Conservation (phyloP, 2,888 invertebrate species). For the Tholera decimalis region DNA sequence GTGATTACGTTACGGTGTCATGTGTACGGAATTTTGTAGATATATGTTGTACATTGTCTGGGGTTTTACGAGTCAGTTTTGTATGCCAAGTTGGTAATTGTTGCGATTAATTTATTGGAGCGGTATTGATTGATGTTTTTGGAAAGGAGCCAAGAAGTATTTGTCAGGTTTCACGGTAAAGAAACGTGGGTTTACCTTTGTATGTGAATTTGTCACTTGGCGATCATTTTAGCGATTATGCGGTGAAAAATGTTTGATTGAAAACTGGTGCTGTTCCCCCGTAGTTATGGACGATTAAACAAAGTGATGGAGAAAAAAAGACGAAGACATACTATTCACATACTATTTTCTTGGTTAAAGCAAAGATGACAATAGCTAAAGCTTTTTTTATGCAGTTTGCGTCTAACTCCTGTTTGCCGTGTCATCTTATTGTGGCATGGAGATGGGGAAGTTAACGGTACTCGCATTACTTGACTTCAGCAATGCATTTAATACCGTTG, state of each 20-base stretch:
- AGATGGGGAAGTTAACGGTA: too few relatives aligned
- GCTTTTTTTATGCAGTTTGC: too few relatives aligned
- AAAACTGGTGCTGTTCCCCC: background rate
- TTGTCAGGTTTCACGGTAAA: background rate
- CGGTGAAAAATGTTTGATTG: background rate
- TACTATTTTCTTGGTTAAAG: too few relatives aligned
- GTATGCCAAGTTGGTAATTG: constrained; percentile 25
- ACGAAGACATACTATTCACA: background rate
- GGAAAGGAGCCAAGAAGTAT: background rate
- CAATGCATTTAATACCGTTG: too few relatives aligned
- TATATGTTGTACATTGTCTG: constrained; percentile 43
- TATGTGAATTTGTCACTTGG: background rate
- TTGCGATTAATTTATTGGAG: constrained; percentile 39
- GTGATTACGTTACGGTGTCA: constrained; percentile 43
- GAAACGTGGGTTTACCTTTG: background rate
- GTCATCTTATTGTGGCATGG: too few relatives aligned
- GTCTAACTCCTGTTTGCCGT: too few relatives aligned
- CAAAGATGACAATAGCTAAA: background rate
- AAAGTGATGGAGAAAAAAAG: background rate
- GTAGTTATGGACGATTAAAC: background rate
- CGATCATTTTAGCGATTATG: background rate
- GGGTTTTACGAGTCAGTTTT: constrained; percentile 41
- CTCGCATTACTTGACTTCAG: too few relatives aligned
- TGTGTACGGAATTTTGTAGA: constrained; percentile 49
- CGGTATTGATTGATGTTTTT: constrained; percentile 40